These are phyloP conservation scores for Paelopatides confundens DNA, from an alignment of 53 echinoderm and acorn worm species.

Conservation along the genomic window DNA sequence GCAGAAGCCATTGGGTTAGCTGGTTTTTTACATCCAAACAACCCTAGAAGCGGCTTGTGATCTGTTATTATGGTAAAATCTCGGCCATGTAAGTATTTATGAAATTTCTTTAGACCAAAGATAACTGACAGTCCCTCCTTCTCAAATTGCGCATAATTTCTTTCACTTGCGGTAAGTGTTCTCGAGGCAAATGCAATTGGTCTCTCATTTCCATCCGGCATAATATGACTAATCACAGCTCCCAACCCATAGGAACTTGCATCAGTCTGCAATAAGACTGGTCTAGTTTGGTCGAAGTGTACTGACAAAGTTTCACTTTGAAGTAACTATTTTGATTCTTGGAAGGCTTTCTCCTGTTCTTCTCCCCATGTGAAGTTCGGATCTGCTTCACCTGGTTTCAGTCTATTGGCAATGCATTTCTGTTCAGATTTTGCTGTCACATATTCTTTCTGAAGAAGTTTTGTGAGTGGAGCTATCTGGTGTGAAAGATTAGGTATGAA, in stretches of 20 bases:
- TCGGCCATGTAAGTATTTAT: slow-evolving; percentile 50
- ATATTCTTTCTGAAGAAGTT: slow-evolving; percentile 32
- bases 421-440: not conserved
- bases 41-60: slow-evolving; percentile 30
- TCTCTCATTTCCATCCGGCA: slow-evolving; percentile 17
- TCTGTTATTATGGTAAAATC: slow-evolving; percentile 51
- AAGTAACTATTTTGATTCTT: slow-evolving; percentile 17
- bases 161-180: slow-evolving; percentile 6
- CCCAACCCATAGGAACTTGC: slow-evolving; percentile 55
- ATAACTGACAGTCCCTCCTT: slow-evolving; percentile 61
- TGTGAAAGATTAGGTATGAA: slow-evolving; percentile 49
- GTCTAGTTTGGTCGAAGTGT: slow-evolving; percentile 11
- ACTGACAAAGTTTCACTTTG: not conserved
- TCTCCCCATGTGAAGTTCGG: slow-evolving; percentile 24
- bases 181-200: slow-evolving; percentile 56
- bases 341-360: slow-evolving; percentile 33
- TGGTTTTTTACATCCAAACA: slow-evolving; percentile 49
- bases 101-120: slow-evolving; percentile 72
- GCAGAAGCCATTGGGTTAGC: slow-evolving; percentile 52
- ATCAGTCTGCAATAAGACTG: slow-evolving; percentile 31
- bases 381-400: not conserved
- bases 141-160: slow-evolving; percentile 44
- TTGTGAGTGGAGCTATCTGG: slow-evolving; percentile 38
- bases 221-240: slow-evolving; percentile 46
- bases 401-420: not conserved